Base-by-base conservation (phyloP, 2,888 invertebrate genomes). In the Isoperla grammatica region DNA sequence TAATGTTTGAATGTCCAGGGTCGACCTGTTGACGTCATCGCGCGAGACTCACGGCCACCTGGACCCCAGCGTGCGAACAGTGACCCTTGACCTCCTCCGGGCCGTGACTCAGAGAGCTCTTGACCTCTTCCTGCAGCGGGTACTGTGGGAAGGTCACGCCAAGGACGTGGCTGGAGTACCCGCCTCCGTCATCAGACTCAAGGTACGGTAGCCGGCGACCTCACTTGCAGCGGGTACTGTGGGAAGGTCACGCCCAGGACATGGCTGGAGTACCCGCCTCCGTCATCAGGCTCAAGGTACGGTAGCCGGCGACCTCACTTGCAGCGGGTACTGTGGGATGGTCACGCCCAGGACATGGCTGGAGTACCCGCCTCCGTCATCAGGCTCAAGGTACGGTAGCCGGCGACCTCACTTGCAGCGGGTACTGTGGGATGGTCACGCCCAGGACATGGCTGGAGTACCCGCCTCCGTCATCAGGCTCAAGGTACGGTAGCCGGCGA, bases 261-360 rank as follows among this genome's bases (percentile, higher is more conserved):
- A 57, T 58, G 2, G 42, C 43, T 6, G 68, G 68, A 11, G 60
- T 63, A 8, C 43, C 49, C 8, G 55, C 67, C 1, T 66, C 66
- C 54, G 65, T 70, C 54, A 67, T 70, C 54, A 59, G 71, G 55
- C 63, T 71, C 48, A 71, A 71, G 68, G 70, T 70, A 61, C 61
- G 56, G 22, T n/a, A 6, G 62, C 62, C 11, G 59, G 70, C 35
- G 71, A 71, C n/a, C 56, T 56, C 29, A 70, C 62, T 62, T 71
- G 40, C 69, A 69, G 62, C 66, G 65, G 53, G 54, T 69, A 4
- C 66, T 71, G 37, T 71, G 71, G 71, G 68, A 70, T 59, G 56
- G 60, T 22, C 57, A 66, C 2, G 57, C 55, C 39, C 57, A 59
- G 39, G 63, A 69, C 53, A 57, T 58, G 2, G 42, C 43, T 6